Evolutionary conservation across 1,140 invertebrate species (phyloP), one percentile per base, ranked within the genome.

Genomic region (Leptonema lineaticorne): DNA sequence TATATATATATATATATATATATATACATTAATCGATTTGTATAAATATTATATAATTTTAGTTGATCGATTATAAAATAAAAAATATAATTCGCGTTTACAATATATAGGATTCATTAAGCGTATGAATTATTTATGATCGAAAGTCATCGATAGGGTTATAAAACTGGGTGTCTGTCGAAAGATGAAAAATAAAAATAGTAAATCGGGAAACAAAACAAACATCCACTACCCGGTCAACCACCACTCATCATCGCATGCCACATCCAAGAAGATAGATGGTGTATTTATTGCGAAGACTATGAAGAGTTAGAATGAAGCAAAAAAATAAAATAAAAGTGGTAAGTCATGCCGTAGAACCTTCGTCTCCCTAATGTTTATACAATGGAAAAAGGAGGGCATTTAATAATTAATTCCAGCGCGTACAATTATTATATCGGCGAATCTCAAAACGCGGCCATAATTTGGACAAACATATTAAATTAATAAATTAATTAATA

Each of bases 371-470:
- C 45, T 64, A 64, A 64, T 64, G 62, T 50, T 41, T 50, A 50
- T 64, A 64, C 62, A 64, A 64, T 64, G 27, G 22, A 20, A 50
- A 46, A 28, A 64, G 30, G 62, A 64, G 26, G 62, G 45, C 45
- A 46, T 64, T 64, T 64, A 64, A 64, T 64, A 50, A 64, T 45
- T 30, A 46, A 64, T 64, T 64, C 62, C 62, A 20, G 20, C 28
- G 20, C 22, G n/a, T 48, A 45, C 41, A 64, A 64, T 64, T 64
- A 64, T 64, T 20, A n/a, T n/a, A n/a, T 16, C 7, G 41, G 58
- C 14, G 24, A 27, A 4, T 59, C 57, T 30, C 57, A 33, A 57
- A 28, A n/a, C n/a, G n/a, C n/a, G n/a, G n/a, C n/a, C n/a, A n/a
- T n/a, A n/a, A n/a, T n/a, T n/a, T n/a, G n/a, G n/a, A n/a, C n/a